phyloP scores from a whole-genome alignment of 64 coral and sea anemone species.

The Acropora tenuis region DNA sequence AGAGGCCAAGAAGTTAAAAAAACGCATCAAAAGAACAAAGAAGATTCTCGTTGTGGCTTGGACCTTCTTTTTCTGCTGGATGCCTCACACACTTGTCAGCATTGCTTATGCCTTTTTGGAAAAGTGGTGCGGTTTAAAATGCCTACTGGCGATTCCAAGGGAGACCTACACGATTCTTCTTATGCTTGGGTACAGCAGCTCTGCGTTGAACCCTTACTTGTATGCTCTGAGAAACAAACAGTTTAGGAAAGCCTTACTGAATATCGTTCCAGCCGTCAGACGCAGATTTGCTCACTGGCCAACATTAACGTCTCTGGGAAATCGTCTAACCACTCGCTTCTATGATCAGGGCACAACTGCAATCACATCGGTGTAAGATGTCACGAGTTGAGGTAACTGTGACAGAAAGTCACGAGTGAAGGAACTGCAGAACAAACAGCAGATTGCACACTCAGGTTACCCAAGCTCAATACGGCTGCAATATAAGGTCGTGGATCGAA shows the following conservation, averaged over 20 bases:
- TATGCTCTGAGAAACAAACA: constrained; percentile 88
- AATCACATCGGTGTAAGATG: background rate
- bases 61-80: constrained; percentile 93
- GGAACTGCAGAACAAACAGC: too few species aligned
- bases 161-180: constrained; percentile 44
- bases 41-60: constrained; percentile 80
- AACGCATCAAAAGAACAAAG: constrained; percentile 74
- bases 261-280: constrained; percentile 9
- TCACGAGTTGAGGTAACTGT: background rate
- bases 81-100: constrained; percentile 78
- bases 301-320: background rate
- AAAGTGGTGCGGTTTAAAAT: background rate
- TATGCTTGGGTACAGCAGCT: constrained; percentile 78
- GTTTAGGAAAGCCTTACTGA: constrained; percentile 72
- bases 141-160: background rate
- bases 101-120: constrained; percentile 33
- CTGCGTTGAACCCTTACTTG: constrained; percentile 87
- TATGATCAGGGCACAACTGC: background rate
- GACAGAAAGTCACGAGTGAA: background rate
- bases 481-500: too few species aligned
- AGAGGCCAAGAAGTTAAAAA: constrained; percentile 34
- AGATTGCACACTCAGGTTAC: too few species aligned
- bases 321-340: background rate
- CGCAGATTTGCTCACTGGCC: background rate
- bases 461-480: too few species aligned